Percentiles rank a stretch among this genome's conserved stretches.
phyloP scores from a whole-genome alignment of 2,797 vertebrate species.

The Aeoliscus strigatus region DNA sequence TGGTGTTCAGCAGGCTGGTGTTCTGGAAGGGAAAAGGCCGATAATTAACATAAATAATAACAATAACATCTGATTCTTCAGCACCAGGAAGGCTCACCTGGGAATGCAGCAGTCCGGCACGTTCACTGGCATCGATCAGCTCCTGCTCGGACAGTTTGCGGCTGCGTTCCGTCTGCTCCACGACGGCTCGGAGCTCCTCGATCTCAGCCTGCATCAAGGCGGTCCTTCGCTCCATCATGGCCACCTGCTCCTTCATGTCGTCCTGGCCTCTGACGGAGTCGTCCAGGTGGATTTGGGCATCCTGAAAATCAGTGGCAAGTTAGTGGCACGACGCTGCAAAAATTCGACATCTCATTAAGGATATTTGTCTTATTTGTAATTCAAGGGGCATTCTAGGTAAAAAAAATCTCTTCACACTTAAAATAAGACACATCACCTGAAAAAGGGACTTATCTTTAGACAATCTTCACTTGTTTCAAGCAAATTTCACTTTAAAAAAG shows the following conservation, averaged over 20 bases:
- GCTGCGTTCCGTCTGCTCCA: constrained; percentile 54
- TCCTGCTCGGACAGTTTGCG: constrained; percentile 53
- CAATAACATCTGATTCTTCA: accelerated
- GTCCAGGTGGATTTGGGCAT: constrained; percentile 83
- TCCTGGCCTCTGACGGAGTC: constrained; percentile 78
- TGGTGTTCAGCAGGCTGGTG: constrained; percentile 65
- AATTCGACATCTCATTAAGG: no score
- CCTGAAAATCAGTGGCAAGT: no score
- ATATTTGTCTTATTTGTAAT: no score
- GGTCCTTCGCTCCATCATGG: constrained; percentile 79
- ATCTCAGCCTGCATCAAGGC: constrained; percentile 82
- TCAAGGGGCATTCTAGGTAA: no score
- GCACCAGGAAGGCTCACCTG: constrained; percentile 26
- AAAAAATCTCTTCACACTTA: no score
- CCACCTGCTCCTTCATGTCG: constrained; percentile 85
- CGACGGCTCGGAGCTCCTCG: constrained; percentile 77
- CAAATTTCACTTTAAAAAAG: no score
- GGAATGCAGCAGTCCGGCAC: constrained; percentile 66
- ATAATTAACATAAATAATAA: neutral
- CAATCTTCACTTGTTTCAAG: no score
- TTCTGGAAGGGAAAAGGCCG: constrained; percentile 66
- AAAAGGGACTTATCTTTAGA: no score
- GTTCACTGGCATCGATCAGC: constrained; percentile 53
- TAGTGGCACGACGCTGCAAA: no score
- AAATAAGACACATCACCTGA: no score